Percentiles rank a stretch among this genome's conserved stretches.
Conservation (phyloP, 2,888 invertebrate genomes). For the Dusona sp. region DNA sequence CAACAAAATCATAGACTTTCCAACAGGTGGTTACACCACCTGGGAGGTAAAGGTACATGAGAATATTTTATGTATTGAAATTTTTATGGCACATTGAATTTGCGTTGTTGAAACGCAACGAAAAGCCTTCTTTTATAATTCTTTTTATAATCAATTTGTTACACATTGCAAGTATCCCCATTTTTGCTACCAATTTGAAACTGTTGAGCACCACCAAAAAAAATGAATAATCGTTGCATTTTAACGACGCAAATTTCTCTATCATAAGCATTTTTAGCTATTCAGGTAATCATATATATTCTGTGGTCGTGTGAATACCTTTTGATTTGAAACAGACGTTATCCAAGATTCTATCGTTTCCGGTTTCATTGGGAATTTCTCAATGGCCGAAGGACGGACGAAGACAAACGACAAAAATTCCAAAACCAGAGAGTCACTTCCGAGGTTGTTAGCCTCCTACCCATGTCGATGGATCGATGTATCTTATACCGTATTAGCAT, state of each 20-base stretch:
- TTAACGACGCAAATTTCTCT: neutral
- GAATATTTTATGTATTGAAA: neutral
- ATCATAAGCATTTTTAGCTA: neutral
- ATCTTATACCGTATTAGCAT: slow-evolving; percentile 50
- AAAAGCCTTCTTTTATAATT: neutral
- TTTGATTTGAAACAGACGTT: slow-evolving; percentile 43
- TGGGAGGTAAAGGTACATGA: neutral
- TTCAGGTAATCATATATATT: neutral
- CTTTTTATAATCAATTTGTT: neutral
- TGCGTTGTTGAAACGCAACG: neutral
- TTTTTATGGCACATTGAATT: neutral
- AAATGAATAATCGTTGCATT: neutral
- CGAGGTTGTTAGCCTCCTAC: slow-evolving; percentile 42
- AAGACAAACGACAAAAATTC: slow-evolving; percentile 26
- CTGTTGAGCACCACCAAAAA: neutral
- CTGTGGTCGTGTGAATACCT: slow-evolving; percentile 49
- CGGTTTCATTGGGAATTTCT: slow-evolving; percentile 44
- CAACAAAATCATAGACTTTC: neutral
- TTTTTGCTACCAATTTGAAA: neutral
- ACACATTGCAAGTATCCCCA: neutral
- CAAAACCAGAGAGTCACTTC: slow-evolving; percentile 62
- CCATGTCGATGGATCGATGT: slow-evolving; percentile 53
- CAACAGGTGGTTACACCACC: neutral
- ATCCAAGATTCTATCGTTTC: slow-evolving; percentile 59
- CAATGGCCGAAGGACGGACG: slow-evolving; percentile 17